phyloP scores from a whole-genome alignment of 2,113 vertebrate species.

The Prolemur simus region DNA sequence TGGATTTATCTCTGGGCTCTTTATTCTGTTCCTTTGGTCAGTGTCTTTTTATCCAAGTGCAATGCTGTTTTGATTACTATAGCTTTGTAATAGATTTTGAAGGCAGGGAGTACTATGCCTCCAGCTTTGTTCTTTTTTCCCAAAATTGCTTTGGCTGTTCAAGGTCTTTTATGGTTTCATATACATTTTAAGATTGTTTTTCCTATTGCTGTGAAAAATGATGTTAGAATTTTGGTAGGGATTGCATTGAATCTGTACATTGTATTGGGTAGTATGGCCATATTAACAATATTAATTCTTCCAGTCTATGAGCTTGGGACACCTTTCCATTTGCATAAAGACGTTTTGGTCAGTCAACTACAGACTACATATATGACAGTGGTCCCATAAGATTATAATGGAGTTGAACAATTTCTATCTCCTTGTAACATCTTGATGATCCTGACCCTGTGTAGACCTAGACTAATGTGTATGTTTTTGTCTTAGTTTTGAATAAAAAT shows the following conservation, averaged over 20 bases:
- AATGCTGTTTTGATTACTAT: neutral
- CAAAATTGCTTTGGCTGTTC: neutral
- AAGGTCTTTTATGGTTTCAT: neutral
- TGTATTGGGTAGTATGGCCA: neutral
- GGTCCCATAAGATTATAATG: neutral
- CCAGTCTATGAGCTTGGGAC: neutral
- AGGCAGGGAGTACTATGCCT: neutral
- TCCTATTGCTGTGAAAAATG: neutral
- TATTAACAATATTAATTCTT: neutral
- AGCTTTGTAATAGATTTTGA: neutral
- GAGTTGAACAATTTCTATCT: neutral
- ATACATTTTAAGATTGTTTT: neutral
- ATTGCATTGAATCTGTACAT: neutral
- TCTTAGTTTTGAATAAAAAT: neutral
- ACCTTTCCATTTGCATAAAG: neutral
- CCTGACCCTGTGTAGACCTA: neutral
- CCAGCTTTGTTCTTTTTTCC: neutral
- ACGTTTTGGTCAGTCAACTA: neutral
- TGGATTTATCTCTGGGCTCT: neutral
- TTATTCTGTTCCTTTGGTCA: too few species aligned
- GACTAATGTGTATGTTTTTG: neutral
- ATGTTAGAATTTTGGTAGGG: neutral
- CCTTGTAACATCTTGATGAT: neutral
- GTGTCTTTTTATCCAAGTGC: neutral
- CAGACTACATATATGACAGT: neutral